These are phyloP conservation scores for Drosophila arawakana DNA, from an alignment of 1,140 invertebrate species.

Conservation along the genomic window DNA sequence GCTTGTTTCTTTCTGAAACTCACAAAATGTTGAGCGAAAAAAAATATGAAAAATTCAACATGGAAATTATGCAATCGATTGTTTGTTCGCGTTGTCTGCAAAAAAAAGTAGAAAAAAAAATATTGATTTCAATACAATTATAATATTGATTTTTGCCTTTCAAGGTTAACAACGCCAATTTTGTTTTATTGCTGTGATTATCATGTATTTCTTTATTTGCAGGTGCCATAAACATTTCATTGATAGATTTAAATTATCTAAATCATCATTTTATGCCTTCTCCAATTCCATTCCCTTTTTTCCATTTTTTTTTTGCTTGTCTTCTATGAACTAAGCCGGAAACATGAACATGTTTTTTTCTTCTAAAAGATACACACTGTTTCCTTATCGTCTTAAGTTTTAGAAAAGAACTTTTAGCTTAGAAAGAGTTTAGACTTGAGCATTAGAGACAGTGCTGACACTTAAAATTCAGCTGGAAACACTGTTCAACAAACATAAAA, in stretches of 20 bases:
- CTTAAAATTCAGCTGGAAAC: no score
- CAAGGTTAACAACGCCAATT: conserved; percentile 46
- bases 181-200: background rate
- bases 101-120: conserved; percentile 12
- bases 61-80: conserved; percentile 43
- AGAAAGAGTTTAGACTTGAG: no score
- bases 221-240: conserved; percentile 30
- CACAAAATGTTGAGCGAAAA: background rate
- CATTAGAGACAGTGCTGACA: no score
- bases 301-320: background rate
- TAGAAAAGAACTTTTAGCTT: background rate
- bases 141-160: conserved; percentile 40
- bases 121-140: conserved; percentile 41
- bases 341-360: background rate
- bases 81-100: conserved; percentile 3
- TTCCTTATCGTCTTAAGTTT: background rate
- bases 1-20: conserved; percentile 14
- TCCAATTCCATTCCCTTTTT: background rate
- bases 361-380: background rate
- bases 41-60: background rate
- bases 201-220: background rate
- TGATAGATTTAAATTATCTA: conserved; percentile 15
- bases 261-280: conserved; percentile 5
- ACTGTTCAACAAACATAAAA: no score
- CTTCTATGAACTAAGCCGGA: background rate